Evolutionary conservation across 2,113 vertebrate genomes (phyloP), one percentile per base, ranked within the genome.

Genomic region (Myocastor coypus): DNA sequence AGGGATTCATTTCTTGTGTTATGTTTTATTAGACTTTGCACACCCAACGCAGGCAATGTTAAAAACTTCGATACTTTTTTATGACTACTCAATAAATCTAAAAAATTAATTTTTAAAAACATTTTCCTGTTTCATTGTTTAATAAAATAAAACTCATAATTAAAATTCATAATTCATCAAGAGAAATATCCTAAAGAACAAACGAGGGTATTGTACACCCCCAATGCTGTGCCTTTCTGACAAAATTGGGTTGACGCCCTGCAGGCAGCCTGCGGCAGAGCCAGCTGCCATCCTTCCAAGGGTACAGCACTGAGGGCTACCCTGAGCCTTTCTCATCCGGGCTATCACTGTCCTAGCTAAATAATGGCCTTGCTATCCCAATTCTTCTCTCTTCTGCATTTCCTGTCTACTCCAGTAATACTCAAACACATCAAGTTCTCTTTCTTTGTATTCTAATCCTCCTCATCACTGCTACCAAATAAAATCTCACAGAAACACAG

Each of bases 321-420:
- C 12, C 0, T 7, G 3, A 14, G 3, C 0, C 30, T 46, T 37
- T 46, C 59, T 26, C 8, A 8, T 11, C 55, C 50, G 63, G 22
- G 13, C 26, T 88, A 2, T 57, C 26, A 37, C 78, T 61, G 32
- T 59, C 63, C 63, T 93, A 17, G 85, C 28, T 32, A 10, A n/a
- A 50, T 24, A 34, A 77, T n/a, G 19, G 28, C 24, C 83, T 84
- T 87, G n/a, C 83, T 85, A n/a, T 73, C 68, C 77, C 7, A 61
- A 10, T 73, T 93, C 4, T 71, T 75, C 94, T 68, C 7, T 55
- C 24, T 86, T 87, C 61, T 46, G 24, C 0, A 7, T 16, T 26
- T 66, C 30, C 20, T 8, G 71, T 83, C 80, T 22, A 75, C 57
- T 82, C 13, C 68, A 40, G 69, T 46, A 81, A 17, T 3, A 24